Base-by-base conservation (phyloP, 2,888 invertebrate species). In the Monoplex corrugatus region DNA sequence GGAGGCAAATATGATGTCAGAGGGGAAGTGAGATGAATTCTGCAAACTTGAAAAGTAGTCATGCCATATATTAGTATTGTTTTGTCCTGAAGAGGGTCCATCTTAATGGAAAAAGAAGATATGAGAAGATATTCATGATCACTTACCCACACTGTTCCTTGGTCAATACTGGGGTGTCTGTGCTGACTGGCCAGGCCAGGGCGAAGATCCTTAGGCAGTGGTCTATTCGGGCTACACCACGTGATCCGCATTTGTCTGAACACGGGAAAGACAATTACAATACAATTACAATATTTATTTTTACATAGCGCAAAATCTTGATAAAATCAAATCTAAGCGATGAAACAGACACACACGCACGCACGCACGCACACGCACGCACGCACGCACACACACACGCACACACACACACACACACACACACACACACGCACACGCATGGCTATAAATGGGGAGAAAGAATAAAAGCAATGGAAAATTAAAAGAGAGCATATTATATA, bases 131-230 rank as follows among this genome's bases (percentile, higher is more conserved):
- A n/a, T n/a, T n/a, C n/a, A n/a, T n/a, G n/a, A n/a, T n/a, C n/a
- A 32, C 91, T 86, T 68, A 92, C 92, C 78, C 89, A 90, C 92
- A 92, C 84, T 92, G 92, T n/a, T 91, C 87, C 32, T 80, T 75
- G 57, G 90, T 88, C 0, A 90, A 86, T 19, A 68, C 68, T 35
- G 82, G 82, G 28, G 57, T 57, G 8, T 90, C 87, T 16, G 84
- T 68, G 35, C 87, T 82, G 45, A 90, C 57, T n/a, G 92, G 92
- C 92, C 92, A 91, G n/a, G 91, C 88, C 2, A 91, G 84, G 28
- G 90, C 90, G 13, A 92, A 89, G 28, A 92, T 89, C 40, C 92
- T 84, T n/a, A 92, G 44, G 78, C 92, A 92, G 85, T 92, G 92
- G 75, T 92, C 89, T 40, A 92, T 80, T n/a, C 89, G 86, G 63